Evolutionary conservation across 2,888 invertebrate genomes (phyloP).

Genomic region (Acleris sparsana): DNA sequence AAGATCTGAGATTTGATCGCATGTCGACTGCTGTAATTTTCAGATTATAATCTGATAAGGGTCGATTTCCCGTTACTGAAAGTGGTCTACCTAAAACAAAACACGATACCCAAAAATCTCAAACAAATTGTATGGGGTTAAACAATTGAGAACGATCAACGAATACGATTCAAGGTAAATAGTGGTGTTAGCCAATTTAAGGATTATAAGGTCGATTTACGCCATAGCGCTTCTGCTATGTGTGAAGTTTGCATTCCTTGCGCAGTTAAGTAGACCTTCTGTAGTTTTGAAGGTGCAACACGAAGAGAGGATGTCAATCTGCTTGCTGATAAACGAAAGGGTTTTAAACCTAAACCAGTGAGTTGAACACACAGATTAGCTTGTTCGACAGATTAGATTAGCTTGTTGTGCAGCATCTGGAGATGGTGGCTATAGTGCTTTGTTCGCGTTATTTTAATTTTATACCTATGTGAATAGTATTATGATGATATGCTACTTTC

Average conservation of each 20-base stretch:
- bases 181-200: slow-evolving; percentile 1
- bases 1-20: no score
- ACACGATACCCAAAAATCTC: slow-evolving; percentile 26
- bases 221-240: neutral
- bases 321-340: slow-evolving; percentile 18
- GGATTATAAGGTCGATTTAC: neutral
- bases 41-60: no score
- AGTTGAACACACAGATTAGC: no score
- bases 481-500: no score
- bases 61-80: neutral
- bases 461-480: no score
- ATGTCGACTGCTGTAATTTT: no score
- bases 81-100: slow-evolving; percentile 33
- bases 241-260: slow-evolving; percentile 5
- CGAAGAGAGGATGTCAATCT: neutral
- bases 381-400: no score
- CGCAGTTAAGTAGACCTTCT: no score
- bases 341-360: no score
- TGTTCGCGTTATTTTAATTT: no score
- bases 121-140: neutral
- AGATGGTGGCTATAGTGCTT: no score
- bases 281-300: neutral
- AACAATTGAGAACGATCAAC: neutral
- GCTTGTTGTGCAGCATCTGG: no score
- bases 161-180: neutral